Evolutionary conservation across 2,888 invertebrate genomes (phyloP), one percentile per base, ranked within the genome.

Genomic region (Andrena trimmerana): DNA sequence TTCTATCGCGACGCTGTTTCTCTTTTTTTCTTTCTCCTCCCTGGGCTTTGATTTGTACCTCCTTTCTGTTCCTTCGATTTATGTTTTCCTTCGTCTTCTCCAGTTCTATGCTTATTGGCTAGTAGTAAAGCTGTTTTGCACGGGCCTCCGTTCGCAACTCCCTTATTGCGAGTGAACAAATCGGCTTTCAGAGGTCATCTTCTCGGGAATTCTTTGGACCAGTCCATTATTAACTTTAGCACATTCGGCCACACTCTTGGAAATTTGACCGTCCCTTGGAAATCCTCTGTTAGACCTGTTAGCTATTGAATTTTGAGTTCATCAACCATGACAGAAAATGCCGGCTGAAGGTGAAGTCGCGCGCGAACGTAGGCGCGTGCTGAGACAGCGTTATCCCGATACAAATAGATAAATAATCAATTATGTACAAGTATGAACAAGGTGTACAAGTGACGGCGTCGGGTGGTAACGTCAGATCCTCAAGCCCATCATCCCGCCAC

Each of bases 361-460:
- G 72, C 74, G 87, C 87, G 85, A 79, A 81, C 89, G 86, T 85
- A 90, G 88, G 88, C 83, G 67, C 84, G 78, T 67, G 78, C 60
- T 24, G 75, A 83, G 71, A 86, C 83, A 83, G 85, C 57, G 59
- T 82, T 78, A 85, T 57, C 77, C 84, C 78, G 81, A 83, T 91
- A 90, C 86, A 90, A 91, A 90, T 91, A 89, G 85, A 86, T 88
- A 88, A 89, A 88, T 88, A 86, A 88, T 89, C 83, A 80, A 87
- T 86, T 92, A 92, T 92, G 81, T 92, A 92, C 92, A 92, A 90
- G 86, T 92, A 92, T 92, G 89, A 92, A 92, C 92, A 92, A 90
- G 88, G 88, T 91, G 90, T 90, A 91, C 90, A 90, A 88, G 90
- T 90, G 87, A 75, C 29, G 78, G 78, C 80, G 52, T 65, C 69